Base-by-base conservation (phyloP, 2,797 vertebrate species). In the Alectoris magna region DNA sequence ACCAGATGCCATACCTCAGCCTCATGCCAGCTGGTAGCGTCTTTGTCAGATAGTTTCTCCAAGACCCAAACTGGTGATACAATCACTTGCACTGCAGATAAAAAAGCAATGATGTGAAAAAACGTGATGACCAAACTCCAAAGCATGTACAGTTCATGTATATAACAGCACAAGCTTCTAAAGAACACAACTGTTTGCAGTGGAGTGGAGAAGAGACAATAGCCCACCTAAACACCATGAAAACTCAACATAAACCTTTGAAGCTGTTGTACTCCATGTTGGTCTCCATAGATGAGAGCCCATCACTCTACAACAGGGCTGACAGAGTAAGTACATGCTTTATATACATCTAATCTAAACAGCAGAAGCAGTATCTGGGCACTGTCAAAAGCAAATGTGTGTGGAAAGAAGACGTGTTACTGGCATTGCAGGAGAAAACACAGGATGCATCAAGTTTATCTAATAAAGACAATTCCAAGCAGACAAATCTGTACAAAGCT, bases 1-100 rank as follows among this genome's bases (percentile, higher is more conserved):
- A 69, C 49, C 71, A 88, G 89, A 73, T 85, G 76, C 76, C 86
- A 76, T 31, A 88, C 71, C 74, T 93, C 71, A 87, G 36, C 39
- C 31, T 93, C 77, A 70, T 51, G 62, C 62, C 77, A 13, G 0
- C 77, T 48, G 49, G 73, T 36, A 88, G 71, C 8, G 5, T 27
- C 64, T 88, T 82, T 88, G 58, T 66, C 87, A 68, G 68, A 73
- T 5, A 73, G 77, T 49, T 73, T 91, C 49, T 80, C 75, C 71
- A 1, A 87, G 87, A 93, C 53, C 56, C 86, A 88, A 70, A 73
- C 68, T 73, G 64, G 34, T 84, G 49, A 88, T 34, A 85, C 13
- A 46, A 62, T 34, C 62, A 66, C 38, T 90, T 74, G 46, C 64
- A 49, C 59, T 90, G 85, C 58, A 92, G 77, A 80, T 22, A 68